Evolutionary conservation across 2,888 invertebrate genomes (phyloP).

Genomic region (Tanytarsus gracilentus): DNA sequence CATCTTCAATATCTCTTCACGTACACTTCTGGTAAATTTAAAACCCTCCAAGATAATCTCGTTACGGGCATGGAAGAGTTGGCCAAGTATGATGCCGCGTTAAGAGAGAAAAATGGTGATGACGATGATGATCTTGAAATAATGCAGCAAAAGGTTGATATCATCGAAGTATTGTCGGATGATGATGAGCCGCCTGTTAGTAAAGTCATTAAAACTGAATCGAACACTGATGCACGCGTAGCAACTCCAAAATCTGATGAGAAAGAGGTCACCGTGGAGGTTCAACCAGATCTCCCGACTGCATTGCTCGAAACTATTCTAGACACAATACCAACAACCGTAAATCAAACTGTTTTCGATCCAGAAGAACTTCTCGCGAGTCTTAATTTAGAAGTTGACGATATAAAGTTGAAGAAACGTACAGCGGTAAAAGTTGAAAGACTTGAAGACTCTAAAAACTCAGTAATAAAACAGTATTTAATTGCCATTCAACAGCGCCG

Average conservation of each 20-base stretch:
- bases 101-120: constrained; percentile 41
- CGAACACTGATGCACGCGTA: neutral
- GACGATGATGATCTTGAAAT: constrained; percentile 43
- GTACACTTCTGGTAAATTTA: constrained; percentile 42
- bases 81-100: constrained; percentile 38
- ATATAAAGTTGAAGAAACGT: neutral
- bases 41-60: constrained; percentile 42
- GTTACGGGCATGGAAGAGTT: constrained; percentile 40
- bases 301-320: neutral
- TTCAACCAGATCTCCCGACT: neutral
- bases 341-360: too few relatives aligned
- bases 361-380: neutral
- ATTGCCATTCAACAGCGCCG: constrained; percentile 1
- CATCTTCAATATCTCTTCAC: constrained; percentile 42
- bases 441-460: constrained; percentile 21
- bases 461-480: constrained; percentile 8
- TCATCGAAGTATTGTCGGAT: constrained; percentile 42
- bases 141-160: constrained; percentile 42
- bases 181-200: constrained; percentile 38
- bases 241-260: neutral
- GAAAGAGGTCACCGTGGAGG: neutral
- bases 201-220: too few relatives aligned
- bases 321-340: neutral
- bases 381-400: neutral
- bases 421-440: constrained; percentile 18